A percentile compares a stretch with the other conserved stretches of the same genome.
These are phyloP conservation scores for Acleris emargana DNA, from an alignment of 2,888 invertebrate genomes.

Conservation along the genomic window DNA sequence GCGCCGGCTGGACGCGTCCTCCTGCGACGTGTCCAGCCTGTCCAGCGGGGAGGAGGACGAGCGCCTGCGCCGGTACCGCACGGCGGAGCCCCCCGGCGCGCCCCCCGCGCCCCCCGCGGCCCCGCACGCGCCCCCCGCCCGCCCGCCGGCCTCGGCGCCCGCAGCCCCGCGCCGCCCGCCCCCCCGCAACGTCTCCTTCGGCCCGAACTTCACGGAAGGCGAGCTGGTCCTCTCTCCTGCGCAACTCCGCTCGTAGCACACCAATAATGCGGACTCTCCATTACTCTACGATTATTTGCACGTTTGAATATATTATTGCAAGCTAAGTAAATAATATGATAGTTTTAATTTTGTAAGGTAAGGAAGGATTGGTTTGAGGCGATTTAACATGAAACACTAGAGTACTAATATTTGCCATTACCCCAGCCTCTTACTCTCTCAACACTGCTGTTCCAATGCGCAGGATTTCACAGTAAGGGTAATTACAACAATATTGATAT, in stretches of 20 bases:
- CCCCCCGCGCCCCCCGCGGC: constrained; percentile 41
- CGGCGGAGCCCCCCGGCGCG: constrained; percentile 50
- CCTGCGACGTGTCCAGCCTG: constrained; percentile 77
- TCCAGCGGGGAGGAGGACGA: constrained; percentile 82
- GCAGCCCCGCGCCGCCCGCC: constrained; percentile 55
- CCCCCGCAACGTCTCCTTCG: constrained; percentile 79
- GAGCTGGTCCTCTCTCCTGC: constrained; percentile 86
- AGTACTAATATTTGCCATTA: too few species aligned
- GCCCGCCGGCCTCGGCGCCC: constrained; percentile 44
- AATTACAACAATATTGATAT: too few species aligned
- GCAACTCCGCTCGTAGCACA: constrained; percentile 83
- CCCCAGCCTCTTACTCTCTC: too few species aligned
- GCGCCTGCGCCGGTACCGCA: constrained; percentile 76
- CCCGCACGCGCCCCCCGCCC: constrained; percentile 42
- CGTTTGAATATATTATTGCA: constrained; percentile 72
- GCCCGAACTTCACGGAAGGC: constrained; percentile 65
- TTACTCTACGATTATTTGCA: constrained; percentile 73
- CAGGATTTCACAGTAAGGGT: too few species aligned
- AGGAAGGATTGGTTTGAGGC: constrained; percentile 36
- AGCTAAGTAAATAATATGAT: constrained; percentile 55
- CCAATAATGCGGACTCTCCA: constrained; percentile 70
- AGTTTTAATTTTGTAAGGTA: constrained; percentile 49
- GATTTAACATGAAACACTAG: constrained; percentile 13
- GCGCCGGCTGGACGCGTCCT: constrained; percentile 76
- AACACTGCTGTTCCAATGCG: too few species aligned